phyloP scores from a whole-genome alignment of 2,797 vertebrate genomes.

The Numenius phaeopus region DNA sequence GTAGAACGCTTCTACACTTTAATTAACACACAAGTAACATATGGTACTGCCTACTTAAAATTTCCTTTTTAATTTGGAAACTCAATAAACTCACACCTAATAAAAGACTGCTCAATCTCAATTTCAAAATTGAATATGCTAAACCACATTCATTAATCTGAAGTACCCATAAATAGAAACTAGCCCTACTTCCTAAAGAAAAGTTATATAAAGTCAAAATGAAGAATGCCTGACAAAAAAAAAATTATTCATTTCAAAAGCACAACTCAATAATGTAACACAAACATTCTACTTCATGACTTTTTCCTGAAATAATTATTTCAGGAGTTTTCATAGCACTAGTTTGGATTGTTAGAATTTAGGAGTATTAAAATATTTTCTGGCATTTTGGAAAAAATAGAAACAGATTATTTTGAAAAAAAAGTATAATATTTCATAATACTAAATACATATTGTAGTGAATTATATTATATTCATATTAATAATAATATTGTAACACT shows the following conservation, averaged over 20 bases:
- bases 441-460: not conserved
- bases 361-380: not conserved
- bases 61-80: conserved; percentile 18
- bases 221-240: not conserved
- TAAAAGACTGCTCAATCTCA: not conserved
- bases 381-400: not conserved
- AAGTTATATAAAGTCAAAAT: not conserved
- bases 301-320: not conserved
- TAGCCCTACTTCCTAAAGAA: not conserved
- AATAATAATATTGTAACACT: not conserved
- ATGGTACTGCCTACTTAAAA: conserved; percentile 22
- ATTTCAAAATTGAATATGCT: not conserved
- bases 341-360: not conserved
- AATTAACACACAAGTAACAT: conserved; percentile 47
- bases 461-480: not conserved
- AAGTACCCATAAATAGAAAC: not conserved
- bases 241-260: not conserved
- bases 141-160: not conserved
- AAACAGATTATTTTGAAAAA: not conserved
- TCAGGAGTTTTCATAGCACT: not conserved
- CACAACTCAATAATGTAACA: not conserved
- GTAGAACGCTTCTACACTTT: not conserved
- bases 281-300: not conserved
- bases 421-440: not conserved
- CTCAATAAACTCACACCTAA: conserved; percentile 16